Evolutionary conservation across 2,888 invertebrate genomes (phyloP).

Genomic region (Agrilus mali): DNA sequence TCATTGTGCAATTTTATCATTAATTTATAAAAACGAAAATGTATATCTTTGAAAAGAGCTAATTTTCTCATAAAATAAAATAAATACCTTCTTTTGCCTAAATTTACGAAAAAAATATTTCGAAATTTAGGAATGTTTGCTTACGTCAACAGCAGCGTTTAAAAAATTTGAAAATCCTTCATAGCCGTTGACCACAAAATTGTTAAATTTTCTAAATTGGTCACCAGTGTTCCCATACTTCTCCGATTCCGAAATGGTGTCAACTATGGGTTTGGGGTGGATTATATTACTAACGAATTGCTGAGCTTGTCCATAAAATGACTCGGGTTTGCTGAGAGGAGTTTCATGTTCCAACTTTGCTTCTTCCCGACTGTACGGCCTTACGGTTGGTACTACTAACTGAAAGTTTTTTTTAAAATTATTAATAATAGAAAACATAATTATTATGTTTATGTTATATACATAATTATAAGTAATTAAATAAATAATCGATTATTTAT

Average conservation of each 20-base stretch:
- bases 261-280: slow-evolving; percentile 56
- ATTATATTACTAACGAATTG: slow-evolving; percentile 23
- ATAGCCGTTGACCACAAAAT: slow-evolving; percentile 52
- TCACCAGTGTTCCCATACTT: slow-evolving; percentile 70
- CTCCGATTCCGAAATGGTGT: slow-evolving; percentile 61
- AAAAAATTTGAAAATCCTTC: slow-evolving; percentile 41
- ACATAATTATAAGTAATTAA: too few species aligned
- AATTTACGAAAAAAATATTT: neutral
- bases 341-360: slow-evolving; percentile 26
- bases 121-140: slow-evolving; percentile 2
- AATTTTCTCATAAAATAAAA: neutral
- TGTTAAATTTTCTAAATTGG: slow-evolving; percentile 49
- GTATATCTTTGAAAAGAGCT: too few species aligned
- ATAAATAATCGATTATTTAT: too few species aligned
- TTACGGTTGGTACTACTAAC: slow-evolving; percentile 3
- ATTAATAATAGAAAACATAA: too few species aligned
- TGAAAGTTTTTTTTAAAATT: too few species aligned
- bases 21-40: too few species aligned
- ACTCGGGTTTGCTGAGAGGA: slow-evolving; percentile 23
- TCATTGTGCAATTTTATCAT: too few species aligned
- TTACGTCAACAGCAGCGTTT: slow-evolving; percentile 28
- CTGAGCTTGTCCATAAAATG: slow-evolving; percentile 26
- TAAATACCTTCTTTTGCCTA: neutral
- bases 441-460: too few species aligned
- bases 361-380: slow-evolving; percentile 21